A percentile compares a stretch with the other conserved stretches of the same genome.
These are phyloP conservation scores for Onychostruthus taczanowskii DNA, from an alignment of 2,113 vertebrate genomes.

Conservation along the genomic window DNA sequence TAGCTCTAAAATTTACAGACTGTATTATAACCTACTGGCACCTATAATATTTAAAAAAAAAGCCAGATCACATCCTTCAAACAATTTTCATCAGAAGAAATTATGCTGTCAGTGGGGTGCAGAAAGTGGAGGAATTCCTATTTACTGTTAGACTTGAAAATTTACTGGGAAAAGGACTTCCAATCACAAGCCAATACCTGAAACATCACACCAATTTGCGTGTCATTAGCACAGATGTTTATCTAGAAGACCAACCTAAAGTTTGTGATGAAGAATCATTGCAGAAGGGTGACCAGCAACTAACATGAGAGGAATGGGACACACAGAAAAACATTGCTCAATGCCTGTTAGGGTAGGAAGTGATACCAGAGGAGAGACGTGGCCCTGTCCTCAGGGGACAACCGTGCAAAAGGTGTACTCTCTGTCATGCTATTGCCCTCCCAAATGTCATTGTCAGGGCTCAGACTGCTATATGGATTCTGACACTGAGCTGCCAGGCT, in stretches of 20 bases:
- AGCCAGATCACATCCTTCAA: neutral
- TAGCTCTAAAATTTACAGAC: neutral
- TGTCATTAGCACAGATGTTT: neutral
- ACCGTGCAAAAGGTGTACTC: accelerated
- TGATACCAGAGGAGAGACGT: neutral
- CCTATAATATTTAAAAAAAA: neutral
- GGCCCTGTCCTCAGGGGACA: neutral
- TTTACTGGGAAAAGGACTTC: neutral
- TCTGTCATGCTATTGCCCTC: neutral
- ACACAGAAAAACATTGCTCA: neutral
- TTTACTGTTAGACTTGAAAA: neutral
- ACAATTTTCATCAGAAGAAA: neutral
- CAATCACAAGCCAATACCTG: neutral
- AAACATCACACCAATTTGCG: neutral
- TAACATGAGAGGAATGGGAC: neutral
- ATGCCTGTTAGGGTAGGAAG: neutral
- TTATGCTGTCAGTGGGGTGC: neutral
- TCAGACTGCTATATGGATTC: neutral
- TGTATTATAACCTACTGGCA: neutral
- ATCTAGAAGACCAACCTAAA: neutral
- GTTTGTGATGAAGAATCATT: neutral
- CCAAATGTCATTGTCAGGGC: neutral
- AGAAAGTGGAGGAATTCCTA: conserved; percentile 6
- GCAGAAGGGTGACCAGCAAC: neutral
- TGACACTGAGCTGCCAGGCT: neutral